These are phyloP conservation scores for Ennomos quercinarius DNA, from an alignment of 2,888 invertebrate species.

Conservation along the genomic window DNA sequence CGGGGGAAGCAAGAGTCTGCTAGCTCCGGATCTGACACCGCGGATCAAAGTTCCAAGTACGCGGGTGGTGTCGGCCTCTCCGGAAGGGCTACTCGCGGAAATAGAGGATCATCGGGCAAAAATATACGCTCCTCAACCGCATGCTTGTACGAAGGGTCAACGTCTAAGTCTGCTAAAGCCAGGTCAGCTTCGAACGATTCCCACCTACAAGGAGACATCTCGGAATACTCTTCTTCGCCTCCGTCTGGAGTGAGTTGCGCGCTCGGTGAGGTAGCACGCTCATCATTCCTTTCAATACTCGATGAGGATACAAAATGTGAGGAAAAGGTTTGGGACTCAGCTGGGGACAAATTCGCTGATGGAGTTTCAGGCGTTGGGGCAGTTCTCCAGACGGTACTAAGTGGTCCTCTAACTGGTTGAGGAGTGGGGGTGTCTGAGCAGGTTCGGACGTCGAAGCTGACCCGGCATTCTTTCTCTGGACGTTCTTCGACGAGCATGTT, in stretches of 20 bases:
- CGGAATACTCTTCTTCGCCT: constrained; percentile 73
- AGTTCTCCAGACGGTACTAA: constrained; percentile 77
- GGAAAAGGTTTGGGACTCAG: constrained; percentile 86
- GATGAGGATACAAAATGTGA: constrained; percentile 86
- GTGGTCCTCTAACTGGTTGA: constrained; percentile 73
- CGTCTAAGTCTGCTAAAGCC: constrained; percentile 86
- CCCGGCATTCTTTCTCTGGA: constrained; percentile 77
- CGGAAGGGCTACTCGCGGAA: constrained; percentile 79
- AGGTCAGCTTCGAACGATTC: constrained; percentile 87
- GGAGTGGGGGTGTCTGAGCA: constrained; percentile 67
- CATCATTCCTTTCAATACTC: constrained; percentile 77
- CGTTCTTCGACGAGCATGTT: constrained; percentile 81
- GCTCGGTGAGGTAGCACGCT: constrained; percentile 82
- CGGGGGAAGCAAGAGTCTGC: constrained; percentile 65
- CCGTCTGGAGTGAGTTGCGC: constrained; percentile 86
- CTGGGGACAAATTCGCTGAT: constrained; percentile 87
- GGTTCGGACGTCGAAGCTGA: constrained; percentile 76
- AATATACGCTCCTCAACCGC: constrained; percentile 87
- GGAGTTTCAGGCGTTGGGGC: constrained; percentile 88
- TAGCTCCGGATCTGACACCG: constrained; percentile 80
- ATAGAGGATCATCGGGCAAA: constrained; percentile 85
- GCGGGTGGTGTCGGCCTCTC: constrained; percentile 86
- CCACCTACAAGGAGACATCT: constrained; percentile 84
- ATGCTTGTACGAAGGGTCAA: constrained; percentile 87
- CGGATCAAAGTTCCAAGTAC: constrained; percentile 80